Evolutionary conservation across 2,888 invertebrate genomes (phyloP).

Genomic region (Xanthorhoe spadicearia): DNA sequence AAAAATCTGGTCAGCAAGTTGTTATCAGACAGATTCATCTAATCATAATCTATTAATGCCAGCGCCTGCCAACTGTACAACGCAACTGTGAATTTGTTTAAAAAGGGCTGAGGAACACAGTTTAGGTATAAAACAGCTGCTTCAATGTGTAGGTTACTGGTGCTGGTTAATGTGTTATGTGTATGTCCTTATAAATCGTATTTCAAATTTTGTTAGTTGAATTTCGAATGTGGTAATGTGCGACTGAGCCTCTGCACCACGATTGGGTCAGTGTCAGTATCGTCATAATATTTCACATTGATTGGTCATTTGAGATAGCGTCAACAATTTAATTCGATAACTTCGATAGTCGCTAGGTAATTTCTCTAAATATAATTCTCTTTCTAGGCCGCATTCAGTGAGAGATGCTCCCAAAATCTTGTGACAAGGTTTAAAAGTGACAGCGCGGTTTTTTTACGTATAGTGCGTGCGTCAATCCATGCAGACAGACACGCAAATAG

Average conservation of each 20-base stretch:
- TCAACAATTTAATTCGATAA: too few species aligned
- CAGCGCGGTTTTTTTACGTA: background rate
- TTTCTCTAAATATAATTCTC: too few species aligned
- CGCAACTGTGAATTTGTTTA: conserved; percentile 37
- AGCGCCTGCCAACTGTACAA: conserved; percentile 38
- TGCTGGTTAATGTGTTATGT: too few species aligned
- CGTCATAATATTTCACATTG: background rate
- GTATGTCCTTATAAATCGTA: background rate
- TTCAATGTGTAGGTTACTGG: background rate
- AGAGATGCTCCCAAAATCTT: background rate
- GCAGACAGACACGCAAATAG: background rate
- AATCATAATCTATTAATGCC: conserved; percentile 42
- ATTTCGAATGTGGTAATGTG: too few species aligned
- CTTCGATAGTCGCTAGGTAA: too few species aligned
- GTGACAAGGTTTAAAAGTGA: background rate
- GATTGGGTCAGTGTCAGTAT: too few species aligned
- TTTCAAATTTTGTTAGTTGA: background rate
- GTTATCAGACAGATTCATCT: conserved; percentile 43
- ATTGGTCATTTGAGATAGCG: too few species aligned
- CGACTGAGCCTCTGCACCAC: too few species aligned
- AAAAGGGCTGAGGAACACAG: conserved; percentile 32
- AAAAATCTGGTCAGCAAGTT: conserved; percentile 34
- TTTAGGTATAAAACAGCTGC: background rate
- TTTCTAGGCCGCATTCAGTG: background rate
- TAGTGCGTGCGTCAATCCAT: conserved; percentile 9